Conservation (phyloP, 2,888 invertebrate genomes). For the Helobdella robusta region DNA sequence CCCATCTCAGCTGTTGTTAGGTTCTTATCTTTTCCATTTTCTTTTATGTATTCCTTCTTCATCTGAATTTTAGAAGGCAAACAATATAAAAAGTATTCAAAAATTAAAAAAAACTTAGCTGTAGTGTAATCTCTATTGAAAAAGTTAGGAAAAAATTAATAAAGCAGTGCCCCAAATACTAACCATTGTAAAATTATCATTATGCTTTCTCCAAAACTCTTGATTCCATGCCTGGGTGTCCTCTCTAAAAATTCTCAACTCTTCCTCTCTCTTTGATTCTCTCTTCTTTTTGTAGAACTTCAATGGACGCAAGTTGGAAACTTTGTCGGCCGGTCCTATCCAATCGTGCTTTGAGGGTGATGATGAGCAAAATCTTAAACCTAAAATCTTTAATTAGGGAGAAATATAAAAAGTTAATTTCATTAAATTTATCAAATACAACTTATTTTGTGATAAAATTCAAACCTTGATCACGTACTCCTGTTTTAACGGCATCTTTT, state of each 20-base stretch:
- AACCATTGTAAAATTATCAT: constrained; percentile 65
- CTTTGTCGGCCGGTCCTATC: constrained; percentile 70
- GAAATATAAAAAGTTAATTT: no score
- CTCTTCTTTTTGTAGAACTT: constrained; percentile 59
- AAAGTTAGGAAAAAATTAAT: not conserved
- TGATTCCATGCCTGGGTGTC: constrained; percentile 75
- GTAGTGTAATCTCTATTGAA: not conserved
- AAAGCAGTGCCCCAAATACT: constrained; percentile 23
- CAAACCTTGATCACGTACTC: no score
- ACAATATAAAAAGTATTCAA: not conserved
- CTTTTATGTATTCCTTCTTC: constrained; percentile 25
- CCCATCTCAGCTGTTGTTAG: constrained; percentile 18
- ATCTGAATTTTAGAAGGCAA: constrained; percentile 22
- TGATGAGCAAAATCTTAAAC: no score
- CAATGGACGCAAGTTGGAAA: constrained; percentile 68
- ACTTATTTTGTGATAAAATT: no score
- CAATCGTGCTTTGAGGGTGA: no score
- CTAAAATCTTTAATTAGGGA: no score
- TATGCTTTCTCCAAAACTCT: constrained; percentile 71
- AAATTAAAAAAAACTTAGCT: not conserved
- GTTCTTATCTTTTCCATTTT: constrained; percentile 26
- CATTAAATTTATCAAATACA: no score
- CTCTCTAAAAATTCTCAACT: constrained; percentile 59
- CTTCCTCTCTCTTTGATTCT: constrained; percentile 61
- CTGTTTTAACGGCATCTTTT: no score